A percentile compares a stretch with the other conserved stretches of the same genome.
Conservation (phyloP, 35 echinoderm and acorn worm genomes). For the Strongylocentrotus purpuratus region DNA sequence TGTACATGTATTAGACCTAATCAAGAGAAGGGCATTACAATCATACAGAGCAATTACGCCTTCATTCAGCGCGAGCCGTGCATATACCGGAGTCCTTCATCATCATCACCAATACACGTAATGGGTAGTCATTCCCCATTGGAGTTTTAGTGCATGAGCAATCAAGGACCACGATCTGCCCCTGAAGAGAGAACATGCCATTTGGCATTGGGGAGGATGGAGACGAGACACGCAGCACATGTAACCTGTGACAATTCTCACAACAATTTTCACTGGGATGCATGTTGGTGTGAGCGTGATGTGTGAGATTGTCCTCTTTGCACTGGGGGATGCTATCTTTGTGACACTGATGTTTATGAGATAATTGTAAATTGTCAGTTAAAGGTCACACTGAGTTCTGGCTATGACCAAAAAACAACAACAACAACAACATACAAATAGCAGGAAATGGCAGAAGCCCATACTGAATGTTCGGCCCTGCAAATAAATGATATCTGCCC, state of each 20-base stretch:
- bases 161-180: neutral
- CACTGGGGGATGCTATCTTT: neutral
- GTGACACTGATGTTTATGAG: neutral
- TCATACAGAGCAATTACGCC: neutral
- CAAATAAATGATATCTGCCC: too few species aligned
- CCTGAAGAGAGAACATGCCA: neutral
- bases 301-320: neutral
- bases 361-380: too few species aligned
- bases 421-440: too few species aligned
- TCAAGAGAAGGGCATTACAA: conserved; percentile 1
- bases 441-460: too few species aligned
- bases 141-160: neutral
- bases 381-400: too few species aligned
- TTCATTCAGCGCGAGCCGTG: neutral
- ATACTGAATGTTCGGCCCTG: too few species aligned
- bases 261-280: neutral
- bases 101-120: conserved; percentile 1
- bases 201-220: neutral
- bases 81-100: neutral
- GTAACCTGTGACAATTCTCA: neutral
- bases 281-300: neutral
- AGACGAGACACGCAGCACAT: neutral
- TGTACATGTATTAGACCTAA: neutral
- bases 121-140: neutral
- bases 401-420: too few species aligned